Evolutionary conservation across 2,113 vertebrate species (phyloP).

Genomic region (Salminus brasiliensis): DNA sequence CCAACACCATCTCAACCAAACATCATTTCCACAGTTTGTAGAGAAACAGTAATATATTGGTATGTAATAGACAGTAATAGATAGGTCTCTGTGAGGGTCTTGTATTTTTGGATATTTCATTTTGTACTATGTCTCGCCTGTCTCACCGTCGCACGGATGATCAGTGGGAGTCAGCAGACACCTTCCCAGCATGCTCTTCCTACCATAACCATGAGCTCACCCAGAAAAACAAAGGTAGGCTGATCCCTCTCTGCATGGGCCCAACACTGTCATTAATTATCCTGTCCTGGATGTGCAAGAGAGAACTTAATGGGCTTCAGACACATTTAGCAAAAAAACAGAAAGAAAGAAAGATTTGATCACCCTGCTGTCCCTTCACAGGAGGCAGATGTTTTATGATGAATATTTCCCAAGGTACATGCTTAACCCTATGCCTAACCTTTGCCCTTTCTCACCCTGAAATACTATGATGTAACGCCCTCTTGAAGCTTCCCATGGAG

Average conservation of each 20-base stretch:
- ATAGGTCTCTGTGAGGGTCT: no score
- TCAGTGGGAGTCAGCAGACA: not conserved
- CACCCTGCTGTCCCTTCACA: not conserved
- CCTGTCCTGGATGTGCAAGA: slow-evolving; percentile 29
- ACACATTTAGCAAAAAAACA: slow-evolving; percentile 11
- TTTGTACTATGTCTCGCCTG: no score
- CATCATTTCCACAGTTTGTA: no score
- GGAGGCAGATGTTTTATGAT: slow-evolving; percentile 3
- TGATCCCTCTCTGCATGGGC: not conserved
- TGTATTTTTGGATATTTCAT: no score
- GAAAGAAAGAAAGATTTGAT: no score
- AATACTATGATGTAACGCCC: not conserved
- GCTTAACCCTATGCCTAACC: not conserved
- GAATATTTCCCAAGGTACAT: slow-evolving; percentile 20
- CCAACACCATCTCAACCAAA: no score
- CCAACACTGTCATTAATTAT: slow-evolving; percentile 44
- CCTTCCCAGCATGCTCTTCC: slow-evolving; percentile 3
- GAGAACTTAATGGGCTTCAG: not conserved
- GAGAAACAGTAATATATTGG: no score
- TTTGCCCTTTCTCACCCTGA: not conserved
- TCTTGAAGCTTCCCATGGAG: not conserved
- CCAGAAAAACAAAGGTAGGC: slow-evolving; percentile 22
- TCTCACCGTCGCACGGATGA: not conserved
- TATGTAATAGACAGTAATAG: no score
- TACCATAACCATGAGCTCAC: slow-evolving; percentile 24